Base-by-base conservation (phyloP, 2,113 vertebrate genomes). In the Empidonax traillii region DNA sequence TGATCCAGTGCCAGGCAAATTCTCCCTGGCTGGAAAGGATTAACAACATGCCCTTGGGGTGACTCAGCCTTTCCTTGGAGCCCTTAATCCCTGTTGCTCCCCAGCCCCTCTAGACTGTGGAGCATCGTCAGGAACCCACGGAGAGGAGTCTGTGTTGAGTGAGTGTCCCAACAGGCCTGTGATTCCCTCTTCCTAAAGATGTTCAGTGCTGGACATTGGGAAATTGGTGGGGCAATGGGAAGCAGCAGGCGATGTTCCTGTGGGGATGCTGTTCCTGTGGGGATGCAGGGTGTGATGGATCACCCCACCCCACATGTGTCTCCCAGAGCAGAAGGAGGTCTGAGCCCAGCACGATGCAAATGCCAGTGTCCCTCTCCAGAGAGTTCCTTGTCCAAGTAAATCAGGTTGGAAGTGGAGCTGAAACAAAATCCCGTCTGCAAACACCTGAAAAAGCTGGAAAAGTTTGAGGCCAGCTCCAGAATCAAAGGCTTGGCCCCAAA, bases 211-310 rank as follows among this genome's bases (percentile, higher is more conserved):
- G 76, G 63, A 33, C 52, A 5, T 52, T 2, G 24, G 10, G 1
- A 4, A 7, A 13, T 0, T 33, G 68, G 20, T 6, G 0, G 1
- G 68, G 67, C 0, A 1, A 4, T 2, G 67, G 56, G 63, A 13
- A 35, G 35, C 0, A 1, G 27, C 0, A 33, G 76, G 3, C 3
- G 41, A 3, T 44, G 23, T 9, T 58, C 55, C 43, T 25, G 2
- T 12, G 5, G 56, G 33, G 67, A n/a, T 28, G 44, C 65, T 8
- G 53, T 55, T 19, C 16, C 53, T 31, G 30, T 12, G 6, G 53
- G 33, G 67, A 23, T 10, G 63, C 35, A 46, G 44, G 22, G 56
- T 1, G 53, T 3, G 62, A 33, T 4, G 75, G 49, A 41, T 43
- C 63, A 24, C 2, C 3, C 27, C 3, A 5, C 8, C 65, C 67